These are phyloP conservation scores for Pentalonia nigronervosa DNA, from an alignment of 1,140 invertebrate species.

Conservation along the genomic window DNA sequence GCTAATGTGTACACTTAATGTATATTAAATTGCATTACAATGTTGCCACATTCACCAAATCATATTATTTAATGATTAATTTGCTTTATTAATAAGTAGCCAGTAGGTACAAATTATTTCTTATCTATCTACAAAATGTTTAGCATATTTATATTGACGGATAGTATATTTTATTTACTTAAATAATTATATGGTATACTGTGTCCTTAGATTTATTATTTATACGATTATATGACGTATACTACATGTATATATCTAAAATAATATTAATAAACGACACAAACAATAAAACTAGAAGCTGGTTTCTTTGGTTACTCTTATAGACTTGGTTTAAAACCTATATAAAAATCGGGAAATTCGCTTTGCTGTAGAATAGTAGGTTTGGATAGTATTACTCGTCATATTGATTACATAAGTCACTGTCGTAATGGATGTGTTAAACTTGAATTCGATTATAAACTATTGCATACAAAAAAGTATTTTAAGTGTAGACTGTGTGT, in stretches of 20 bases:
- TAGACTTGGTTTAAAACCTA: not conserved
- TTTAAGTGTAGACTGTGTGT: too few species aligned
- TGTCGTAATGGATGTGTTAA: too few species aligned
- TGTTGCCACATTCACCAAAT: not conserved
- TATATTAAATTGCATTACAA: slow-evolving; percentile 28
- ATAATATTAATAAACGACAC: too few species aligned
- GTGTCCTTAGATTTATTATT: not conserved
- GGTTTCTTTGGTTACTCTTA: not conserved
- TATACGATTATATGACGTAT: not conserved
- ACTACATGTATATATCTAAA: not conserved
- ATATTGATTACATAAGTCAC: not conserved
- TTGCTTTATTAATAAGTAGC: not conserved
- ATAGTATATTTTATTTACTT: not conserved
- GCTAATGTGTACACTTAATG: not conserved
- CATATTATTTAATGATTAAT: slow-evolving; percentile 15
- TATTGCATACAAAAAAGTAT: too few species aligned
- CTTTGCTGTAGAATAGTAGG: not conserved
- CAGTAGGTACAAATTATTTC: not conserved
- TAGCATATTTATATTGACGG: not conserved
- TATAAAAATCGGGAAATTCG: not conserved
- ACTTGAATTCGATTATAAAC: too few species aligned
- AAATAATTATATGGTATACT: not conserved
- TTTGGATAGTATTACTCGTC: too few species aligned
- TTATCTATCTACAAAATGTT: not conserved
- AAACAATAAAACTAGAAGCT: not conserved